phyloP scores from a whole-genome alignment of 2,113 vertebrate species.

The Bufo gargarizans region DNA sequence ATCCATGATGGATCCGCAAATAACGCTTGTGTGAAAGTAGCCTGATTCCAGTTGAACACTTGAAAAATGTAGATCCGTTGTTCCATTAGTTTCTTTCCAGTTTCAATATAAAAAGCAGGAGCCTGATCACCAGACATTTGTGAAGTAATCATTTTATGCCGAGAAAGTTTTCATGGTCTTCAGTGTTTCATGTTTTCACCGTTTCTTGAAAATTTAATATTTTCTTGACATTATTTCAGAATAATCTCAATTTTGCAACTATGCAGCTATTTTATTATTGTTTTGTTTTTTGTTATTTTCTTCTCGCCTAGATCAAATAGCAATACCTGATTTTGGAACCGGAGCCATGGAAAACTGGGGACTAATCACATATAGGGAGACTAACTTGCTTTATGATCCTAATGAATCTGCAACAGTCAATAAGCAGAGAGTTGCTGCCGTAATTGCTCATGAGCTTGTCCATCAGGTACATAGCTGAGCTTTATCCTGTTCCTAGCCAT shows the following conservation, averaged over 20 bases:
- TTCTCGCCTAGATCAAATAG: slow-evolving; percentile 86
- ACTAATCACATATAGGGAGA: slow-evolving; percentile 93
- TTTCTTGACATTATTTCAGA: background rate
- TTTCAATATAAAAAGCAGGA: too few species aligned
- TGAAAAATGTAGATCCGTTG: too few species aligned
- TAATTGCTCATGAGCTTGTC: slow-evolving; percentile 91
- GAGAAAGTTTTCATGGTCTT: background rate
- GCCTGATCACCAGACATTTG: too few species aligned
- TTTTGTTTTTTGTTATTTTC: background rate
- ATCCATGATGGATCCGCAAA: too few species aligned
- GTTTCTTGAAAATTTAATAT: background rate
- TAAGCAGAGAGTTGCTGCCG: slow-evolving; percentile 87
- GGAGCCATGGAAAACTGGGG: slow-evolving; percentile 99
- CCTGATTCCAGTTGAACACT: too few species aligned
- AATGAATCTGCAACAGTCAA: slow-evolving; percentile 85
- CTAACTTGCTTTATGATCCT: slow-evolving; percentile 89
- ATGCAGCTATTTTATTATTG: background rate
- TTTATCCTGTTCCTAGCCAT: background rate
- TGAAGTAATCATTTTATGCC: too few species aligned
- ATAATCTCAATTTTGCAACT: background rate
- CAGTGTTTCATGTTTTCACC: background rate
- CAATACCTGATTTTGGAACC: slow-evolving; percentile 97
- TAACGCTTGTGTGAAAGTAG: too few species aligned
- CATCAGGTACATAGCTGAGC: slow-evolving; percentile 84
- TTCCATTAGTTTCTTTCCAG: too few species aligned